These are phyloP conservation scores for Parapsyche elsis DNA, from an alignment of 1,140 invertebrate species.

Conservation along the genomic window DNA sequence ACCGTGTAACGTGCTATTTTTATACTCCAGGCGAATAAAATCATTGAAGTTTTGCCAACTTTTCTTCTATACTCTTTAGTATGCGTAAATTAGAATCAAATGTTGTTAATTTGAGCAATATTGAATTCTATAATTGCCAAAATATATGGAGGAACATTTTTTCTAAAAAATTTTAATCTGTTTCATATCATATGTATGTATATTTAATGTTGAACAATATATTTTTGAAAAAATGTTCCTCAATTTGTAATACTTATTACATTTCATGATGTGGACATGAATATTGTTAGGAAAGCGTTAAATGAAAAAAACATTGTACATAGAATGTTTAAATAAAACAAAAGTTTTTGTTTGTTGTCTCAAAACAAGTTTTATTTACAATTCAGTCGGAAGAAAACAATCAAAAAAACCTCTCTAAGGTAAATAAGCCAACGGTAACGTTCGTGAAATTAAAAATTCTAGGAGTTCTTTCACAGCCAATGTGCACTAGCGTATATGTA, in stretches of 20 bases:
- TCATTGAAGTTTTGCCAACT: conserved; percentile 33
- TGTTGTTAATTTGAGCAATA: no score
- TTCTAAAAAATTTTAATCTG: no score
- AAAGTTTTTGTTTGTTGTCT: conserved; percentile 48
- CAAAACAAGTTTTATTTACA: conserved; percentile 54
- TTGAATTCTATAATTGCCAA: no score
- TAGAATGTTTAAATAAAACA: conserved; percentile 28
- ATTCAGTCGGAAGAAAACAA: conserved; percentile 19
- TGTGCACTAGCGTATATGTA: conserved; percentile 5
- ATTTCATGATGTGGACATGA: no score
- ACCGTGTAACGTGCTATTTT: conserved; percentile 7
- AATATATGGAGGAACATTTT: no score
- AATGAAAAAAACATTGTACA: neutral
- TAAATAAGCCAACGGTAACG: neutral
- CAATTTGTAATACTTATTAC: no score
- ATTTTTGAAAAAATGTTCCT: no score
- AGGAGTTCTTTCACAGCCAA: conserved; percentile 33
- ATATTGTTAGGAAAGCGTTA: neutral
- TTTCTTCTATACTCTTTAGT: no score
- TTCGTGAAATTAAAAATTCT: neutral
- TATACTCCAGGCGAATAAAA: conserved; percentile 6
- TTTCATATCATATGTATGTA: no score
- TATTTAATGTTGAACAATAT: no score
- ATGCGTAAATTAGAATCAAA: no score
- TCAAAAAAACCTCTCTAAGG: neutral